Percentiles rank a stretch among this genome's conserved stretches.
These are phyloP conservation scores for Podarcis muralis DNA, from an alignment of 2,113 vertebrate genomes.

Conservation along the genomic window DNA sequence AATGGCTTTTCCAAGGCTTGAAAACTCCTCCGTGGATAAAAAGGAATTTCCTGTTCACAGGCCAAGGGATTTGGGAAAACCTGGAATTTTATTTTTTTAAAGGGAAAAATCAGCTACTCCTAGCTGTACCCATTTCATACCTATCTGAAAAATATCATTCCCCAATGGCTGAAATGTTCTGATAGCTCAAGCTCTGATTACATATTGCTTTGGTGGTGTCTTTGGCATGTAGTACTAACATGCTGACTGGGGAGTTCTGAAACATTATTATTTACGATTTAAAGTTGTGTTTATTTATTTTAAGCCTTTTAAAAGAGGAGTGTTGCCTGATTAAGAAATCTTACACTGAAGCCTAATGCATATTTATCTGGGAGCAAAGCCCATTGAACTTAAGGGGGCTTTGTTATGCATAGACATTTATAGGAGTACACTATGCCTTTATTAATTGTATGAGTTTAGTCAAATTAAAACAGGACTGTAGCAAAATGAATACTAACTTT, in stretches of 20 bases:
- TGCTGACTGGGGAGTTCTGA: background rate
- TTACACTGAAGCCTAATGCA: no score
- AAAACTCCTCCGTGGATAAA: constrained; percentile 38
- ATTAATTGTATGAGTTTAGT: background rate
- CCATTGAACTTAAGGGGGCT: no score
- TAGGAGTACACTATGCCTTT: no score
- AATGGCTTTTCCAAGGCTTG: constrained; percentile 24
- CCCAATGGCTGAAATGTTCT: background rate
- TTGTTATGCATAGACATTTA: no score
- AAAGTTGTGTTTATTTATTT: no score
- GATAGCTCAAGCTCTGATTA: background rate
- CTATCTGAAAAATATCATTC: background rate
- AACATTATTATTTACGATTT: background rate
- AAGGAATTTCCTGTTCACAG: constrained; percentile 5
- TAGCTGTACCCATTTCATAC: background rate
- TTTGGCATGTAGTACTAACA: background rate
- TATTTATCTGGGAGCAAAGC: no score
- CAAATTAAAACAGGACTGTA: background rate
- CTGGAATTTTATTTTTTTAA: background rate
- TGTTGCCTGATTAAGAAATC: background rate
- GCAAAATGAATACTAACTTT: no score
- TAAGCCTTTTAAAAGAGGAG: background rate
- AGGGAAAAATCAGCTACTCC: background rate
- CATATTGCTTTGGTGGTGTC: no score
- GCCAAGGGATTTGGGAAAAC: background rate